phyloP scores from a whole-genome alignment of 92 coral and sea anemone genomes.

The Actinernus sp. region DNA sequence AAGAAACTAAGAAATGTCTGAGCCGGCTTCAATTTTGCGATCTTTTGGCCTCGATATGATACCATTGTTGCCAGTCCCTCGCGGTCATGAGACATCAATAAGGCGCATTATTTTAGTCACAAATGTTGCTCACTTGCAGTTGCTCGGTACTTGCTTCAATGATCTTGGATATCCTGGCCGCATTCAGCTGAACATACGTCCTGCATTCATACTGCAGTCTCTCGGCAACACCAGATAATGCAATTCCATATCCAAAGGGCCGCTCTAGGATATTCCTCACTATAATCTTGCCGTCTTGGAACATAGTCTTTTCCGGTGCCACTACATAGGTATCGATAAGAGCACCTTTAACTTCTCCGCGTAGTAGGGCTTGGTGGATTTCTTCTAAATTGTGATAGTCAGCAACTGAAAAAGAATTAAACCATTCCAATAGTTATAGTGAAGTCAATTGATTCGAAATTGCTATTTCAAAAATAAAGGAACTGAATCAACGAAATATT shows the following conservation, averaged over 20 bases:
- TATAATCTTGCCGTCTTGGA: background rate
- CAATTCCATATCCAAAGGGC: slow-evolving; percentile 44
- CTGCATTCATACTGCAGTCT: slow-evolving; percentile 9
- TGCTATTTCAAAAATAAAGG: too few relatives aligned
- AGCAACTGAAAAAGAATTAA: slow-evolving; percentile 2
- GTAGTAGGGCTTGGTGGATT: slow-evolving; percentile 8
- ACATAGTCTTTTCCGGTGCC: slow-evolving; percentile 1
- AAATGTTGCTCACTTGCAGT: background rate
- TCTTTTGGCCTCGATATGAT: too few relatives aligned
- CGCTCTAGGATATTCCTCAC: slow-evolving; percentile 17
- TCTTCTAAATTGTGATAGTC: slow-evolving; percentile 32
- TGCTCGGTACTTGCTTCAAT: slow-evolving; percentile 1
- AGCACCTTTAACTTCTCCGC: slow-evolving; percentile 30
- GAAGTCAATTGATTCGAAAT: too few relatives aligned
- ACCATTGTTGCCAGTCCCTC: too few relatives aligned
- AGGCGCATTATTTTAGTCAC: background rate
- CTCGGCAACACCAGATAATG: slow-evolving; percentile 17
- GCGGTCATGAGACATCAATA: too few relatives aligned
- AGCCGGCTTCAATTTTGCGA: too few relatives aligned
- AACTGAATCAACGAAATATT: too few relatives aligned
- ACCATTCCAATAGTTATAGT: too few relatives aligned
- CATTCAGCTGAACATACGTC: slow-evolving; percentile 16
- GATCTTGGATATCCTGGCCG: slow-evolving; percentile 9
- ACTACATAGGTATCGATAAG: slow-evolving; percentile 46
- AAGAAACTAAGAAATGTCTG: too few relatives aligned